Conservation (phyloP, 1,140 invertebrate genomes). For the Calliphora vicina region DNA sequence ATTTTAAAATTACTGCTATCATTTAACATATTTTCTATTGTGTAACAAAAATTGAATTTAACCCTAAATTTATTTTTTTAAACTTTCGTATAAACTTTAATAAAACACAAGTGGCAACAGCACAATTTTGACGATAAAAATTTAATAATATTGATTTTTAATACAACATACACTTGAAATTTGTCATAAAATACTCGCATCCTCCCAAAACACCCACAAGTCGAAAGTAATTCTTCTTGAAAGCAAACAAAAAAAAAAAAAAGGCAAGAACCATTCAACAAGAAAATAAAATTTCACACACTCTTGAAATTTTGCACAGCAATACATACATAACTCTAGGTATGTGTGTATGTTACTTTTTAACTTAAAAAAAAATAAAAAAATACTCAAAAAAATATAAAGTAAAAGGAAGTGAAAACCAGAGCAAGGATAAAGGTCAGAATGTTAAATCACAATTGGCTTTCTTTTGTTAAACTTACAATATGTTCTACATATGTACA, state of each 20-base stretch:
- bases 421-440: background rate
- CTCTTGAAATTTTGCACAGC: background rate
- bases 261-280: background rate
- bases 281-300: background rate
- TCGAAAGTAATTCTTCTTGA: background rate
- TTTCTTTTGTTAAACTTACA: background rate
- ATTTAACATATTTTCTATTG: no score
- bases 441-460: conserved; percentile 13
- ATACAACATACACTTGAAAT: background rate
- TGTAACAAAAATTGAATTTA: no score
- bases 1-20: no score
- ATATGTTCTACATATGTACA: background rate
- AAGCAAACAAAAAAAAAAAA: background rate
- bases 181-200: background rate
- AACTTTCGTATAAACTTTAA: background rate
- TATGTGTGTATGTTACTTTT: background rate
- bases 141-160: conserved; percentile 11
- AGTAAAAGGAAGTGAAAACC: conserved; percentile 2
- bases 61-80: no score
- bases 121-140: background rate
- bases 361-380: background rate
- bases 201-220: background rate
- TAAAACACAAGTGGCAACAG: background rate
- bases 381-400: background rate
- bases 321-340: background rate